Evolutionary conservation across 2,888 invertebrate genomes (phyloP).

Genomic region (Lasioglossum marginatum): DNA sequence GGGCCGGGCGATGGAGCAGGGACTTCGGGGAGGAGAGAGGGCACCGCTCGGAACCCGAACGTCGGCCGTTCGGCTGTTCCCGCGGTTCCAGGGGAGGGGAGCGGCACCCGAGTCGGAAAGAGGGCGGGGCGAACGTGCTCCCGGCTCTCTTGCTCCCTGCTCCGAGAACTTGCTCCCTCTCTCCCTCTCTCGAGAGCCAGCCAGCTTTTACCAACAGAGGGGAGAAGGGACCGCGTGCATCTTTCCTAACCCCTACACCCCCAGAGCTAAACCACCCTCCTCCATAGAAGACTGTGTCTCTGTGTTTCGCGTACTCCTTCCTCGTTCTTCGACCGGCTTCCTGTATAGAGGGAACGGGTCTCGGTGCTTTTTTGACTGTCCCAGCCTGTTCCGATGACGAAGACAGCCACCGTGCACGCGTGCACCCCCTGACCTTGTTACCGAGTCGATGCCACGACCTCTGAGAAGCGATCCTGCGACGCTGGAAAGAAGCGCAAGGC

Average conservation of each 20-base stretch:
- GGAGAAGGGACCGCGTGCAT: constrained; percentile 2
- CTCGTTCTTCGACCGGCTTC: not conserved
- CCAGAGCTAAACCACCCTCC: constrained; percentile 6
- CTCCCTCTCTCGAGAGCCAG: not conserved
- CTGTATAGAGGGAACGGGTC: not conserved
- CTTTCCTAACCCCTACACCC: constrained; percentile 31
- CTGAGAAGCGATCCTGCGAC: not conserved
- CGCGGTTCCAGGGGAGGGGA: constrained; percentile 43
- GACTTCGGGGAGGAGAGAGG: constrained; percentile 52
- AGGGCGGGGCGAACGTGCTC: constrained; percentile 75
- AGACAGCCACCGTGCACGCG: not conserved
- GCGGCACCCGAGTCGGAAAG: constrained; percentile 61
- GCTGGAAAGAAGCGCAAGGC: constrained; percentile 8
- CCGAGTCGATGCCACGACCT: not conserved
- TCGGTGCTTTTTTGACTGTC: constrained; percentile 26
- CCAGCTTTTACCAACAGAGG: not conserved
- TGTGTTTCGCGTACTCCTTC: constrained; percentile 3
- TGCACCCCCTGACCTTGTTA: not conserved
- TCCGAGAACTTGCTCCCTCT: constrained; percentile 26
- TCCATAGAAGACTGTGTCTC: constrained; percentile 12
- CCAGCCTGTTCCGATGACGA: not conserved
- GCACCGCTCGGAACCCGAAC: constrained; percentile 49
- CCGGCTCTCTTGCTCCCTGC: constrained; percentile 23
- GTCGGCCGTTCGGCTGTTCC: constrained; percentile 19
- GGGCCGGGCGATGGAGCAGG: constrained; percentile 24